These are phyloP conservation scores for Rhadina sibilatrix DNA, from an alignment of 2,113 vertebrate species.

Conservation along the genomic window DNA sequence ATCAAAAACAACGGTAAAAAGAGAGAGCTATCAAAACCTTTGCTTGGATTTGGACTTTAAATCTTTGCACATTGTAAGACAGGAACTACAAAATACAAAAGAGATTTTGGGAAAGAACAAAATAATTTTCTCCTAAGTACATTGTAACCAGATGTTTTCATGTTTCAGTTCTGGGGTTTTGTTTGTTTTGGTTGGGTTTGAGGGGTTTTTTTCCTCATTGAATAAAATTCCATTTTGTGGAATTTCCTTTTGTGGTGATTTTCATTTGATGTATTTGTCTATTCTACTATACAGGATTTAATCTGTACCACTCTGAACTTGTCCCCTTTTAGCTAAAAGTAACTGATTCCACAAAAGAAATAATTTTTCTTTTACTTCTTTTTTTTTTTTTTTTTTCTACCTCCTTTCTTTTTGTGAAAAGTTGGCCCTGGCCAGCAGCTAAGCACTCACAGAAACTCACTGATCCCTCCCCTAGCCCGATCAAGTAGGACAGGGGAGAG, in stretches of 20 bases:
- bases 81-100: background rate
- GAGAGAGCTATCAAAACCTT: background rate
- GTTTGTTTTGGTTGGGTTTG: background rate
- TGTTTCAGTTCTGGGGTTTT: background rate
- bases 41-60: background rate
- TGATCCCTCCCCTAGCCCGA: background rate
- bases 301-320: background rate
- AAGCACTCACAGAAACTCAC: background rate
- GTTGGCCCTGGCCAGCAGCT: background rate
- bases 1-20: background rate
- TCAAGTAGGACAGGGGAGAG: background rate
- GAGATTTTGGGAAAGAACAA: background rate
- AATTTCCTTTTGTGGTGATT: background rate
- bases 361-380: background rate
- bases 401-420: background rate
- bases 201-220: background rate
- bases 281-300: background rate
- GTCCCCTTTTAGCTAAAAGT: background rate
- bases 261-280: background rate
- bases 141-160: background rate
- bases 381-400: background rate
- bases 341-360: background rate
- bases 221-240: background rate
- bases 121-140: background rate
- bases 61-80: background rate